These are phyloP conservation scores for Myxocyprinus asiaticus DNA, from an alignment of 2,113 vertebrate genomes.

Conservation along the genomic window DNA sequence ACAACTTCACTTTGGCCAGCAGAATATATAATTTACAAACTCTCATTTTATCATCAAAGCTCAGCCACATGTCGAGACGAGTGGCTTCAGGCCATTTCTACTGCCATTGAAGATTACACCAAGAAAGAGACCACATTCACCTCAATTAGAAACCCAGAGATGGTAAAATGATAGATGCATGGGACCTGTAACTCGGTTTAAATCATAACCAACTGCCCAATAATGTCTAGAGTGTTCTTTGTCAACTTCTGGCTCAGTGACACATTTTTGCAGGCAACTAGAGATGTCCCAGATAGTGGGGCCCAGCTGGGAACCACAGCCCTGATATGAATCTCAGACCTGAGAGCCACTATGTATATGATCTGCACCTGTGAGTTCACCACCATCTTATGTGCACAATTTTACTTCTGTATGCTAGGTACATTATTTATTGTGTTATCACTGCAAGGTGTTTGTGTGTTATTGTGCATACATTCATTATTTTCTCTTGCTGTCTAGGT, in stretches of 20 bases:
- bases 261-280: conserved; percentile 60
- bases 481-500: conserved; percentile 73
- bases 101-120: conserved; percentile 90
- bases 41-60: conserved; percentile 65
- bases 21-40: neutral
- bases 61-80: conserved; percentile 92
- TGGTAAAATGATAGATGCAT: conserved; percentile 61
- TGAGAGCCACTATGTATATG: conserved; percentile 98
- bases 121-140: conserved; percentile 83
- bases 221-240: neutral
- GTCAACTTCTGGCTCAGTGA: neutral
- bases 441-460: neutral
- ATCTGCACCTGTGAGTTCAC: conserved; percentile 98
- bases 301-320: conserved; percentile 91
- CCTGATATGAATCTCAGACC: conserved; percentile 97
- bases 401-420: no score
- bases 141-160: conserved; percentile 87
- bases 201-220: no score
- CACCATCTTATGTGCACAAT: no score
- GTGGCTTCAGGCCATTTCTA: conserved; percentile 94
- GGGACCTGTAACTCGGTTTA: neutral
- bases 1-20: no score
- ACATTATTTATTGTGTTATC: neutral
- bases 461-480: neutral
- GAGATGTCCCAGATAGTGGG: conserved; percentile 77